A percentile compares a stretch with the other conserved stretches of the same genome.
Conservation (phyloP, 2,113 vertebrate species). For the Aphyosemion australe region DNA sequence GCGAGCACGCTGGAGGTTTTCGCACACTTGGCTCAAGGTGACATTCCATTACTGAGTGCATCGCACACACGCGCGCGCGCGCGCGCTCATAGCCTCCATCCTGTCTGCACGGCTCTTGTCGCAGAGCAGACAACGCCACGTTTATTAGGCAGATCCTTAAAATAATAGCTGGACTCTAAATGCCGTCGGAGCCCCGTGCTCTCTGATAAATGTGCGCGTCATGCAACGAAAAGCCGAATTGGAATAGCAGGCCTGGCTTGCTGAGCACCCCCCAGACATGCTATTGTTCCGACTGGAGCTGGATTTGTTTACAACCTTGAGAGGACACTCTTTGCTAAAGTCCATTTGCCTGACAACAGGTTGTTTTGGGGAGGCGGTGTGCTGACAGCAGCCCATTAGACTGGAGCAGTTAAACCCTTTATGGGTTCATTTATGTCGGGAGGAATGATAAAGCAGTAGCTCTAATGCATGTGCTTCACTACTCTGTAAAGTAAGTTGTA, state of each 20-base stretch:
- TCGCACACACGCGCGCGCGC: conserved; percentile 13
- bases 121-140: conserved; percentile 20
- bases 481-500: conserved; percentile 58
- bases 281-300: conserved; percentile 36
- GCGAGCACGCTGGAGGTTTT: conserved; percentile 72
- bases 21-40: conserved; percentile 79
- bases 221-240: conserved; percentile 39
- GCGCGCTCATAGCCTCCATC: conserved; percentile 25
- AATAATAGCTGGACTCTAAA: conserved; percentile 23
- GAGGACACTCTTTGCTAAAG: conserved; percentile 43
- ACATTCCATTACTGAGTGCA: conserved; percentile 76
- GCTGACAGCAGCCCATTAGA: conserved; percentile 15
- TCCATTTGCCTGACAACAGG: conserved; percentile 67
- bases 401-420: conserved; percentile 30
- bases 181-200: conserved; percentile 14
- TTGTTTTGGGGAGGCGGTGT: conserved; percentile 44
- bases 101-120: conserved; percentile 29
- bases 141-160: conserved; percentile 2
- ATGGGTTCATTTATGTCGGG: conserved; percentile 6
- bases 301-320: conserved; percentile 69
- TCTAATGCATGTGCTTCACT: conserved; percentile 14
- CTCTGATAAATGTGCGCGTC: conserved; percentile 42
- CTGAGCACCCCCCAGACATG: conserved; percentile 57
- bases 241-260: conserved; percentile 69
- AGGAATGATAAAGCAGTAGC: conserved; percentile 1